phyloP scores from a whole-genome alignment of 2,888 invertebrate species.

The Drosophila stalkeri region DNA sequence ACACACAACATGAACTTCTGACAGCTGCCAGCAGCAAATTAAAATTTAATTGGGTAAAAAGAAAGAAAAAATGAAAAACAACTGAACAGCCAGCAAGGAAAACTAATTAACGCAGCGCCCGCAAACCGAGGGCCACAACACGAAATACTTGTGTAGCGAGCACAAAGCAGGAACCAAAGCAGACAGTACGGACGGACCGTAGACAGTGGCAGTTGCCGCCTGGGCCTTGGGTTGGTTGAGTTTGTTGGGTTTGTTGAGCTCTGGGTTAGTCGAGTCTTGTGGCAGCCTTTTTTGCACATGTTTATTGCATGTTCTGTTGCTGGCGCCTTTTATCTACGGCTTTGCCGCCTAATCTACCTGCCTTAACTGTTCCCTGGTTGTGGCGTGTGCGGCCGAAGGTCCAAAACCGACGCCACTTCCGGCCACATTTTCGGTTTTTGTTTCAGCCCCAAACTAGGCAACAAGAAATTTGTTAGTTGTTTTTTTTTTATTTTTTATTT shows the following conservation, averaged over 20 bases:
- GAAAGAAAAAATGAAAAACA: slow-evolving; percentile 14
- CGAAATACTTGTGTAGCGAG: slow-evolving; percentile 15
- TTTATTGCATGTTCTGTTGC: slow-evolving; percentile 70
- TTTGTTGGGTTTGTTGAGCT: slow-evolving; percentile 1
- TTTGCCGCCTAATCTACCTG: slow-evolving; percentile 54
- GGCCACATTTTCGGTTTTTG: slow-evolving; percentile 61
- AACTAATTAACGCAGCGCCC: slow-evolving; percentile 69
- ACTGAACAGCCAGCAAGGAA: slow-evolving; percentile 36
- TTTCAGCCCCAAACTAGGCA: slow-evolving; percentile 69
- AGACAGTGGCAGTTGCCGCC: slow-evolving; percentile 41
- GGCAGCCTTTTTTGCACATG: slow-evolving; percentile 50
- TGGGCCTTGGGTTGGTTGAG: slow-evolving; percentile 5
- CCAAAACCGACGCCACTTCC: slow-evolving; percentile 62
- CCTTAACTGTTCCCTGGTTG: slow-evolving; percentile 46
- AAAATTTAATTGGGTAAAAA: slow-evolving; percentile 56
- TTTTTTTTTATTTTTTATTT: slow-evolving; percentile 26
- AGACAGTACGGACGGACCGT: slow-evolving; percentile 18
- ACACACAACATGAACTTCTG: slow-evolving; percentile 34
- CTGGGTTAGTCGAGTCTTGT: slow-evolving; percentile 6
- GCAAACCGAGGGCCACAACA: slow-evolving; percentile 29
- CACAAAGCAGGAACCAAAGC: slow-evolving; percentile 28
- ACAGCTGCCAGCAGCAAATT: slow-evolving; percentile 55
- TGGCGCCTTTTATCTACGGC: slow-evolving; percentile 57
- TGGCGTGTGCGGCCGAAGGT: slow-evolving; percentile 26
- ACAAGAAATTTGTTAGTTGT: slow-evolving; percentile 6